A percentile compares a stretch with the other conserved stretches of the same genome.
Evolutionary conservation across 2,888 invertebrate genomes (phyloP).

Genomic region (Platerodrilus igneus): DNA sequence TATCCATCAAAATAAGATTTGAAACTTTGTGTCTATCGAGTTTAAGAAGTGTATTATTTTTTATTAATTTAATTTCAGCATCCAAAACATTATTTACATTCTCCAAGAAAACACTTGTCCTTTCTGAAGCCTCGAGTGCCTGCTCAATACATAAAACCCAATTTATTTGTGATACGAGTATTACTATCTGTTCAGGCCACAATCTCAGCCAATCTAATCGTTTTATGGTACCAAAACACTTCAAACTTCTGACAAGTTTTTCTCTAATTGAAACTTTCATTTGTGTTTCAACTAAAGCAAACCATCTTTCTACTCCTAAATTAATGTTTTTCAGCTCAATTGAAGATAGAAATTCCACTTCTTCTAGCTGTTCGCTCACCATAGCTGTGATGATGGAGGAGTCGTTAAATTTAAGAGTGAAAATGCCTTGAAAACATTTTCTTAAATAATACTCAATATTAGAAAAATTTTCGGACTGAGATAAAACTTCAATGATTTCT

Average conservation of each 20-base stretch:
- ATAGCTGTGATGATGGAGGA: conserved; percentile 70
- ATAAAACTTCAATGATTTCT: conserved; percentile 84
- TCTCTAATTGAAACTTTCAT: conserved; percentile 71
- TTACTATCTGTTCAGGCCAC: conserved; percentile 81
- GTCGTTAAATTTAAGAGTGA: conserved; percentile 66
- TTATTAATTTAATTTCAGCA: conserved; percentile 69
- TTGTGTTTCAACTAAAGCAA: conserved; percentile 75
- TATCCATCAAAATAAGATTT: conserved; percentile 79
- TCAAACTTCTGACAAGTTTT: conserved; percentile 62
- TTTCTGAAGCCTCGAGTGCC: conserved; percentile 56
- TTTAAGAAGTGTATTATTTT: conserved; percentile 64
- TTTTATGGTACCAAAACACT: conserved; percentile 56
- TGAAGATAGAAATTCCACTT: conserved; percentile 57
- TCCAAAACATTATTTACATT: conserved; percentile 60
- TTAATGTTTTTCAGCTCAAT: conserved; percentile 68
- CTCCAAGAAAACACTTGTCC: conserved; percentile 51
- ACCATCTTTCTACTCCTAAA: conserved; percentile 85
- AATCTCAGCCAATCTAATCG: conserved; percentile 67
- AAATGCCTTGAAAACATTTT: conserved; percentile 85
- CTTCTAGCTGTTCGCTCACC: conserved; percentile 73
- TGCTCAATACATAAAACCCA: conserved; percentile 78
- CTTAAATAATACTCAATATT: conserved; percentile 81
- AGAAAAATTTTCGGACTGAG: conserved; percentile 81
- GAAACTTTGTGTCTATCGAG: conserved; percentile 72
- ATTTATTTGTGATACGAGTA: conserved; percentile 74